A percentile compares a stretch with the other conserved stretches of the same genome.
Conservation (phyloP, 2,888 invertebrate species). For the Parnassius smintheus region DNA sequence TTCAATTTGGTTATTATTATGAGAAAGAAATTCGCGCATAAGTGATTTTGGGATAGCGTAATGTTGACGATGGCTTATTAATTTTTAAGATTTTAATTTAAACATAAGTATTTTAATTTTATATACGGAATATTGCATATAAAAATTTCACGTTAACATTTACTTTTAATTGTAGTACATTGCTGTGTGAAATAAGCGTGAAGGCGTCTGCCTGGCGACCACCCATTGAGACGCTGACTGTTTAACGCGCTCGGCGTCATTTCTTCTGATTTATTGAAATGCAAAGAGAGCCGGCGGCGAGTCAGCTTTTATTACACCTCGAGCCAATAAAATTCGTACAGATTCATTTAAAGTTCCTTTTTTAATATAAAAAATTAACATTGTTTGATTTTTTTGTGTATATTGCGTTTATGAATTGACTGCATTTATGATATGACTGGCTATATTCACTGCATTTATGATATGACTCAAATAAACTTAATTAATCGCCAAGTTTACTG, state of each 20-base stretch:
- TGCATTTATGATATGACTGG: too few relatives aligned
- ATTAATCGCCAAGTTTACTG: neutral
- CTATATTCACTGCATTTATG: too few relatives aligned
- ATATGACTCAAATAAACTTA: too few relatives aligned
- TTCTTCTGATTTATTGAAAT: constrained; percentile 77
- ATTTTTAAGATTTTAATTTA: too few relatives aligned
- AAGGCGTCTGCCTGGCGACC: constrained; percentile 66
- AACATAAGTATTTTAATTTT: too few relatives aligned
- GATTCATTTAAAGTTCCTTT: neutral
- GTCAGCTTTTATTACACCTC: constrained; percentile 44
- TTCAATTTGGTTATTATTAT: too few relatives aligned
- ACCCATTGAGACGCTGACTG: constrained; percentile 75
- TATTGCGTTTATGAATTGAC: too few relatives aligned
- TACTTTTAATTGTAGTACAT: constrained; percentile 66
- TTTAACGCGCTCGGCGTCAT: constrained; percentile 73
- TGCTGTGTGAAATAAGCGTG: constrained; percentile 69
- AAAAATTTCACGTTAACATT: constrained; percentile 53
- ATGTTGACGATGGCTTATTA: too few relatives aligned
- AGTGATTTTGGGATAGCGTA: too few relatives aligned
- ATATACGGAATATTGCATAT: constrained; percentile 4
- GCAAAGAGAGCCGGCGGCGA: constrained; percentile 54
- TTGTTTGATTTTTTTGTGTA: neutral
- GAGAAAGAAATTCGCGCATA: too few relatives aligned
- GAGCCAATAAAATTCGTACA: constrained; percentile 36
- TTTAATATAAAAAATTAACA: constrained; percentile 1